Conservation (phyloP, 1,140 invertebrate genomes). For the Chymomyza costata region DNA sequence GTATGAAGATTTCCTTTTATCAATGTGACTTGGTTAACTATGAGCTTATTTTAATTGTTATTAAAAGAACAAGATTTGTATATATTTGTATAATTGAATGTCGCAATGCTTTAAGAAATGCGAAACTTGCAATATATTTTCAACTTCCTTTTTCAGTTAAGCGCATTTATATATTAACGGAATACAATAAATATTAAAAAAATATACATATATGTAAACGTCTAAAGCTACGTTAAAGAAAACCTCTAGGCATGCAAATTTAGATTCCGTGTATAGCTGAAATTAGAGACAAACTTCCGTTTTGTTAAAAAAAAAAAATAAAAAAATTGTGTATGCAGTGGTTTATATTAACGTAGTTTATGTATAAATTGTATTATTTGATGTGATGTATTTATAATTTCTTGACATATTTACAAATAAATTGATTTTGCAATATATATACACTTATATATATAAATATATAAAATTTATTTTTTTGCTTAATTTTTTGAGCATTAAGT, state of each 20-base stretch:
- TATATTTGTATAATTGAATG: conserved; percentile 47
- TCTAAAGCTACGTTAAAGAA: too few species aligned
- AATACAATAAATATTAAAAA: too few species aligned
- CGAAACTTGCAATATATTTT: conserved; percentile 55
- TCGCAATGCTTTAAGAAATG: conserved; percentile 43
- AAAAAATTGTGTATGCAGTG: too few species aligned
- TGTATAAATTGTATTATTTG: conserved; percentile 62
- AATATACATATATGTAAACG: conserved; percentile 42
- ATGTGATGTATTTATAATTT: conserved; percentile 74
- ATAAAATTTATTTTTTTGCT: conserved; percentile 53
- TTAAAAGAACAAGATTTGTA: conserved; percentile 63
- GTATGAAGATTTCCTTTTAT: conserved; percentile 31
- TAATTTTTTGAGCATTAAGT: conserved; percentile 16
- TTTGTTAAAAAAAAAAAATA: too few species aligned
- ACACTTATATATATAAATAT: conserved; percentile 38
- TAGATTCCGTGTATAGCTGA: too few species aligned
- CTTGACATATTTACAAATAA: conserved; percentile 25
- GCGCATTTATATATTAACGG: conserved; percentile 55
- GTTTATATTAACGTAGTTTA: neutral
- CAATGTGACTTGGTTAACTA: conserved; percentile 56
- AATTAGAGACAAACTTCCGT: too few species aligned
- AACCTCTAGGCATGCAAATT: neutral
- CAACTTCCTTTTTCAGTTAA: conserved; percentile 40
- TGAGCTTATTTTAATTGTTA: conserved; percentile 69
- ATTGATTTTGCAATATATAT: conserved; percentile 18